phyloP scores from a whole-genome alignment of 2,888 invertebrate species.

The Cheilosia vernalis region DNA sequence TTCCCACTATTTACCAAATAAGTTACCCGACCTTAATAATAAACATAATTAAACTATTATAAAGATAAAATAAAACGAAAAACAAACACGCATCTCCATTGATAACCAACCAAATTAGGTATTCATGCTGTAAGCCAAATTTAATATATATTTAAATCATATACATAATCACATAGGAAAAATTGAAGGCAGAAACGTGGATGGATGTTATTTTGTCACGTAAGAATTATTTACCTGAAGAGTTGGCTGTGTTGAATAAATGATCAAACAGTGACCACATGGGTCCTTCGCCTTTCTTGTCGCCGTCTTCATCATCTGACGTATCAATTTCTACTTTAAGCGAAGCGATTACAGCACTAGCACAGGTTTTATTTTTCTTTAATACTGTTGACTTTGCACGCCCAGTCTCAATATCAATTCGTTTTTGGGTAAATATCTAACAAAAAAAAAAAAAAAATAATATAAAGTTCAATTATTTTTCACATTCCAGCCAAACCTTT shows the following conservation, averaged over 20 bases:
- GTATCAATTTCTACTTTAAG: conserved; percentile 87
- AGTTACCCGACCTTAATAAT: too few species aligned
- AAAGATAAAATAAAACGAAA: too few species aligned
- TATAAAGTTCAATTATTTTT: neutral
- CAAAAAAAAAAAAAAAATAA: conserved; percentile 37
- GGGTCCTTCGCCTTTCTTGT: conserved; percentile 88
- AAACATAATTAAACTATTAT: too few species aligned
- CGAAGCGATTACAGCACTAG: conserved; percentile 86
- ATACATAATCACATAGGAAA: conserved; percentile 22
- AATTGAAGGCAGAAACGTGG: neutral
- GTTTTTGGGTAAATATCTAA: conserved; percentile 87
- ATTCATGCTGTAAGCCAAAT: neutral
- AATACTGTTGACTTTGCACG: conserved; percentile 86
- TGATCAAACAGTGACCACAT: conserved; percentile 96
- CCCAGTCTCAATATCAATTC: conserved; percentile 89
- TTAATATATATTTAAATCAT: neutral
- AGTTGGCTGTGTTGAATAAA: conserved; percentile 87
- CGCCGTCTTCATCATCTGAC: conserved; percentile 86
- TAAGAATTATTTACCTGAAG: conserved; percentile 81
- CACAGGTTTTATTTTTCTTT: conserved; percentile 81
- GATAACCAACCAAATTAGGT: too few species aligned
- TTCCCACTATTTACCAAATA: too few species aligned
- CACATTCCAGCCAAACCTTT: conserved; percentile 85
- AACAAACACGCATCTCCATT: too few species aligned
- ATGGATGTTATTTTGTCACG: neutral